Evolutionary conservation across 2,888 invertebrate species (phyloP).

Genomic region (Sarcophaga rosellei): DNA sequence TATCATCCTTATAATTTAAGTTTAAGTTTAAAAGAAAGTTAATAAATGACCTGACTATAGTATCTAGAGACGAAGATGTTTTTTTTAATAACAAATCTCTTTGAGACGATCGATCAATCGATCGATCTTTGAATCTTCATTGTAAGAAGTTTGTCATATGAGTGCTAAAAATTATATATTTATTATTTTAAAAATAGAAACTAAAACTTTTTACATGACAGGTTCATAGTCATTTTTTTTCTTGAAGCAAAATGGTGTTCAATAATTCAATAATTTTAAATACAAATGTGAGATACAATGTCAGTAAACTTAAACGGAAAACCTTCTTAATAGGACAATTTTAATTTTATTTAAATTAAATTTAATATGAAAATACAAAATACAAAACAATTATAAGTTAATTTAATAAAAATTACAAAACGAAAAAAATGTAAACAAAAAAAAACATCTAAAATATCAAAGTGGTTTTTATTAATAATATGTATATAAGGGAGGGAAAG

Average conservation of each 20-base stretch:
- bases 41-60: slow-evolving; percentile 15
- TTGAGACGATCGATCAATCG: neutral
- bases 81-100: slow-evolving; percentile 1
- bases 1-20: slow-evolving; percentile 54
- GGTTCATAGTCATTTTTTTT: neutral
- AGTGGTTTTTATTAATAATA: slow-evolving; percentile 27
- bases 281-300: slow-evolving; percentile 10
- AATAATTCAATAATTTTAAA: slow-evolving; percentile 8
- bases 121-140: slow-evolving; percentile 9
- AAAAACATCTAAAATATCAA: neutral
- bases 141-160: slow-evolving; percentile 30
- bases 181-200: neutral
- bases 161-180: slow-evolving; percentile 19
- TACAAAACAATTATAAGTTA: slow-evolving; percentile 38
- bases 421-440: slow-evolving; percentile 20
- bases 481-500: neutral
- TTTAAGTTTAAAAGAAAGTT: slow-evolving; percentile 50
- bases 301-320: slow-evolving; percentile 30
- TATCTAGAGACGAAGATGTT: slow-evolving; percentile 16
- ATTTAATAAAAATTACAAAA: slow-evolving; percentile 64
- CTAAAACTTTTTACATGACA: slow-evolving; percentile 16
- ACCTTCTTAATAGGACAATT: slow-evolving; percentile 77
- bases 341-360: slow-evolving; percentile 76
- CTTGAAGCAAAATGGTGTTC: neutral
- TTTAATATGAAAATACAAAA: slow-evolving; percentile 68